Base-by-base conservation (phyloP, 2,113 vertebrate species). In the Phyllostomus hastatus region DNA sequence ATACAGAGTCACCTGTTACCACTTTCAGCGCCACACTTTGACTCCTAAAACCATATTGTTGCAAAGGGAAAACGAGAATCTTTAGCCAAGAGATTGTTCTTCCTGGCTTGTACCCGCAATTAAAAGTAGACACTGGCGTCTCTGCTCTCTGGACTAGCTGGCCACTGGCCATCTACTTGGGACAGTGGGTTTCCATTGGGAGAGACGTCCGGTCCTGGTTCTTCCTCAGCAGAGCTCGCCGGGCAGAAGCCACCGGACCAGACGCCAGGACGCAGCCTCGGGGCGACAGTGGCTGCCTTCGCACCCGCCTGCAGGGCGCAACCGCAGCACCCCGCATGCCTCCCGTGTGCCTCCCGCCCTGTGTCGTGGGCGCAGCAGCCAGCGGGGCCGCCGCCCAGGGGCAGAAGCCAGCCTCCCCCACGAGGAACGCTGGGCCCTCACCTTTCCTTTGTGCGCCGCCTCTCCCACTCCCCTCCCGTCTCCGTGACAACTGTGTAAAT, bases 401-500 rank as follows among this genome's bases (percentile, higher is more conserved):
- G n/a, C 89, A 46, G 67, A 98, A 97, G 84, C 92, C 78, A 97
- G 93, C 97, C 96, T 95, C 98, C 98, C 98, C 97, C 98, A 98
- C 98, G 97, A 92, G 97, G 98, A 98, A 98, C 98, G 98, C 97
- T 97, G 89, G 95, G 96, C 97, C 97, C 97, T 98, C 98, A 99
- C 99, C 98, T 99, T 99, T 98, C 98, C 98, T 98, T 98, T 98
- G 98, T 98, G 97, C 97, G 98, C 96, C 97, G 97, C 97, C 97
- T 97, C 98, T 97, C 98, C 93, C 95, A 98, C 98, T 98, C 98
- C 96, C 97, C 98, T 98, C 94, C 97, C 97, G 99, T 99, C 99
- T 99, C 99, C 99, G 99, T 99, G 99, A 99, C 99, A 99, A 99
- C 99, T 99, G 99, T 99, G 99, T 99, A 99, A 99, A 99, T 99